Percentiles rank a stretch among this genome's conserved stretches.
Conservation (phyloP, 2,113 vertebrate species). For the Recurvirostra avosetta region DNA sequence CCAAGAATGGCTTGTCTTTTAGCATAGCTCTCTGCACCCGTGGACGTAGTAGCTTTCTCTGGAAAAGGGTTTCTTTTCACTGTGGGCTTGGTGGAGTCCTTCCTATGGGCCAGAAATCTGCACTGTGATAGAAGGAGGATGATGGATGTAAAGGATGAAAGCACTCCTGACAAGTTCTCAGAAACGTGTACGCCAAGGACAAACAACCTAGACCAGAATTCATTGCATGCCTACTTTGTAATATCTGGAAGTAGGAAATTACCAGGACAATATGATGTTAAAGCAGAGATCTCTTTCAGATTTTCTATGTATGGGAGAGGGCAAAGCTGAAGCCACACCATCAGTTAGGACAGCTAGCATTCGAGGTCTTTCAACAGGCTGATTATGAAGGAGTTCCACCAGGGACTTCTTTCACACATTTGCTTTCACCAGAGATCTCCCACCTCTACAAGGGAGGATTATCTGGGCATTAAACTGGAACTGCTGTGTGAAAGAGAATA, state of each 20-base stretch:
- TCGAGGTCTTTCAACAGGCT: neutral
- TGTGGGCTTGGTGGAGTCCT: neutral
- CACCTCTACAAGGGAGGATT: neutral
- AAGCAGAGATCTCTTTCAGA: neutral
- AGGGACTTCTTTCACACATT: neutral
- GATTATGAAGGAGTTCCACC: neutral
- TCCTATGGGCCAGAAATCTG: neutral
- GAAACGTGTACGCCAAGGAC: neutral
- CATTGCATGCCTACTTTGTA: neutral
- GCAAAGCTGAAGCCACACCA: neutral
- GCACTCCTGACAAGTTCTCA: neutral
- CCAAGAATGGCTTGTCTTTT: neutral
- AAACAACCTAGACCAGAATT: neutral
- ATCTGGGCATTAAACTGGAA: neutral
- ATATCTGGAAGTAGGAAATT: neutral
- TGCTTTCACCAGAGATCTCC: neutral
- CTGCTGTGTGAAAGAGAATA: neutral
- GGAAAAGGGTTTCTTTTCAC: neutral
- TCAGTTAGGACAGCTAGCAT: neutral
- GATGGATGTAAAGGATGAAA: neutral
- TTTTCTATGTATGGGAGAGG: neutral
- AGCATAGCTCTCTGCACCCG: neutral
- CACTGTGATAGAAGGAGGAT: neutral
- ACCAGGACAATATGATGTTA: neutral
- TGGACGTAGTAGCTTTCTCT: neutral